phyloP scores from a whole-genome alignment of 2,113 vertebrate genomes.

The Maccullochella peelii region DNA sequence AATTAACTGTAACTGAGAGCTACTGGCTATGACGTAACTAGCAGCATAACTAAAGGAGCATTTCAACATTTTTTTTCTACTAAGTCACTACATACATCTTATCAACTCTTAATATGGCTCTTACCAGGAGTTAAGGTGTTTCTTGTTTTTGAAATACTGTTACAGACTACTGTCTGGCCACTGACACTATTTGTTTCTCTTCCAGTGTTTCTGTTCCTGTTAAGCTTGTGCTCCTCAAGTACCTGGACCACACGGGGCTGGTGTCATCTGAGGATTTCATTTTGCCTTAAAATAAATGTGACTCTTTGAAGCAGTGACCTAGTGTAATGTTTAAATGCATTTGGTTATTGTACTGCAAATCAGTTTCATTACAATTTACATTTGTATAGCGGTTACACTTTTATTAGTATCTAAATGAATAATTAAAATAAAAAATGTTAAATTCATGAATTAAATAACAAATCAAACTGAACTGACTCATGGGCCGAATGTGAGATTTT shows the following conservation, averaged over 20 bases:
- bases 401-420: background rate
- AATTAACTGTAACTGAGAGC: no score
- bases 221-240: background rate
- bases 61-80: no score
- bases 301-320: background rate
- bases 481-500: background rate
- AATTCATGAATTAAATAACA: no score
- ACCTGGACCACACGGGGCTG: background rate
- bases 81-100: no score
- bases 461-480: background rate
- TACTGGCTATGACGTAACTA: no score
- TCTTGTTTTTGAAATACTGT: background rate
- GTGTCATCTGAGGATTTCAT: constrained; percentile 13
- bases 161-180: background rate
- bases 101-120: no score
- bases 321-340: background rate
- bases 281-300: background rate
- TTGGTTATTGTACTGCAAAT: background rate
- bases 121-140: no score
- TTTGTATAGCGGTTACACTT: background rate
- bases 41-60: no score
- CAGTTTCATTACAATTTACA: background rate
- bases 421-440: background rate
- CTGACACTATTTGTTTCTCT: background rate
- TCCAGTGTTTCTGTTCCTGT: no score